A percentile compares a stretch with the other conserved stretches of the same genome.
Evolutionary conservation across 92 coral and sea anemone genomes (phyloP).

Genomic region (Diadumene lineata): DNA sequence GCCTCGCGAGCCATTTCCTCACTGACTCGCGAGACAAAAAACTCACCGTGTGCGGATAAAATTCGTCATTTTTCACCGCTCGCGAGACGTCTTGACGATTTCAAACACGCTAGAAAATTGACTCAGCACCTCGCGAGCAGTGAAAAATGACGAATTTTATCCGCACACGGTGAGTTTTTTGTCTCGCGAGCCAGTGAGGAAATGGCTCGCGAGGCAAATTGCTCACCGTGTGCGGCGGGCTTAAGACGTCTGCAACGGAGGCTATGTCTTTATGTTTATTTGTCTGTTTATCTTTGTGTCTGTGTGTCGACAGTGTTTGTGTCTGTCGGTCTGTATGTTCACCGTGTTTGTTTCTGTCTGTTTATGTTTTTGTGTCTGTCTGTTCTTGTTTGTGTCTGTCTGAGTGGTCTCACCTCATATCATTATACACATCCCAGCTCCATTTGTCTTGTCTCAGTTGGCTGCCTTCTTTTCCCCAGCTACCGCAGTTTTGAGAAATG

Average conservation of each 20-base stretch:
- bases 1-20: no score
- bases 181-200: no score
- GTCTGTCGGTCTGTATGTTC: neutral
- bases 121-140: no score
- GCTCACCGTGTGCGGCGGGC: no score
- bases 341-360: neutral
- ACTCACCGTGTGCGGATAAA: no score
- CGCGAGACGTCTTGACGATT: no score
- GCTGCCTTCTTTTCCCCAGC: slow-evolving; percentile 1
- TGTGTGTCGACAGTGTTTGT: neutral
- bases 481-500: neutral
- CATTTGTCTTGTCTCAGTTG: neutral
- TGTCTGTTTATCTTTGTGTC: neutral
- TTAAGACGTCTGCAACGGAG: neutral
- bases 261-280: neutral
- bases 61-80: no score
- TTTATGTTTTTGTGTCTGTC: neutral
- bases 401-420: neutral
- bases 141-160: no score
- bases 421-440: neutral
- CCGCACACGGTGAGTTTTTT: no score
- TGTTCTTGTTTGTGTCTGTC: neutral
- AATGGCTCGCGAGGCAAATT: no score
- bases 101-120: no score
- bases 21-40: no score